Percentiles rank a stretch among this genome's conserved stretches.
Conservation (phyloP, 2,888 invertebrate genomes). For the Hydrotaea cyrtoneurina region DNA sequence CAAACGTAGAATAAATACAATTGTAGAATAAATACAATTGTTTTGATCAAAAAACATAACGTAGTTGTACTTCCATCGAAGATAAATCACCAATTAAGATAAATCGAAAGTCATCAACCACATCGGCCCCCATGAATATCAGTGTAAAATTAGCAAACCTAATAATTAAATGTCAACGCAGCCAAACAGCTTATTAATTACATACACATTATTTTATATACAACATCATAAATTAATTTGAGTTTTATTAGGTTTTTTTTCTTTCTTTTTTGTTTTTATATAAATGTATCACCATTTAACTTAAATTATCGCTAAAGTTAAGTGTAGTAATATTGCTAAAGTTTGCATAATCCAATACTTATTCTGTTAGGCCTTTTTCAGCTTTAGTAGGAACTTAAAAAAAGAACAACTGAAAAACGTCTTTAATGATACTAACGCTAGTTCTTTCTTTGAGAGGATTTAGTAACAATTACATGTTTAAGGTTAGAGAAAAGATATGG, state of each 20-base stretch:
- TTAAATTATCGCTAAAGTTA: background rate
- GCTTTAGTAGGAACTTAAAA: background rate
- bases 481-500: conserved; percentile 31
- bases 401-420: no score
- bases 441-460: background rate
- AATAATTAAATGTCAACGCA: no score
- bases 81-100: no score
- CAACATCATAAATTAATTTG: background rate
- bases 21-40: no score
- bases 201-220: conserved; percentile 6
- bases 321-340: conserved; percentile 14
- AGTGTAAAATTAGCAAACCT: no score
- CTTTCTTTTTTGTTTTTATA: no score
- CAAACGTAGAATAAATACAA: no score
- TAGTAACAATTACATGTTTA: background rate
- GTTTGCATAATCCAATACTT: background rate
- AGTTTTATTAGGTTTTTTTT: background rate
- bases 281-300: background rate
- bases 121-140: no score
- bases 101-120: no score
- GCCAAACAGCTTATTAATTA: no score
- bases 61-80: no score
- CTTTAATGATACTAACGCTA: background rate
- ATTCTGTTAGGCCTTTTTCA: background rate
- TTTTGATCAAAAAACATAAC: no score